phyloP scores from a whole-genome alignment of 2,888 invertebrate genomes.

The Melinaea marsaeus region DNA sequence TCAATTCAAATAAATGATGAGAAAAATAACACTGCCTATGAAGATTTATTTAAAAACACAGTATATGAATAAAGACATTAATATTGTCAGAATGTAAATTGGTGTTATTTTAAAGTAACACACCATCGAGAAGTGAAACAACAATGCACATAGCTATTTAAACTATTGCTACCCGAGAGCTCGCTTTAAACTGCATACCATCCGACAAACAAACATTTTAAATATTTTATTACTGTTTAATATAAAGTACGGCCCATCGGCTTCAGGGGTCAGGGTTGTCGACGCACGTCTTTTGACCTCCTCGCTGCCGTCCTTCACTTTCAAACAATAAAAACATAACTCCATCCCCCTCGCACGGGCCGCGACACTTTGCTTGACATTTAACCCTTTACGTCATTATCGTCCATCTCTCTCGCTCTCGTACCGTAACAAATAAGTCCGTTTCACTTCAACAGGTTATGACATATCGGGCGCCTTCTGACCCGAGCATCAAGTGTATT shows the following conservation, averaged over 20 bases:
- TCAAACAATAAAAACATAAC: slow-evolving; percentile 42
- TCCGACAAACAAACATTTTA: slow-evolving; percentile 37
- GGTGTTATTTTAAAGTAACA: slow-evolving; percentile 27
- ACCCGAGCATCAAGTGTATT: slow-evolving; percentile 60
- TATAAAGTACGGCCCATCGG: slow-evolving; percentile 62
- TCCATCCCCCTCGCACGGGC: slow-evolving; percentile 60
- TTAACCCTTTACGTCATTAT: slow-evolving; percentile 75
- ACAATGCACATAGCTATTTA: slow-evolving; percentile 44
- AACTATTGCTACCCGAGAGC: slow-evolving; percentile 41
- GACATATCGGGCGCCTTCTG: slow-evolving; percentile 76
- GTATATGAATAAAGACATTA: slow-evolving; percentile 9
- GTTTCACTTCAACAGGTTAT: slow-evolving; percentile 71
- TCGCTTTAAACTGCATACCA: slow-evolving; percentile 40
- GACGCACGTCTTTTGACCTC: slow-evolving; percentile 76
- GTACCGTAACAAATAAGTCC: slow-evolving; percentile 41
- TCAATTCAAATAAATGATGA: too few relatives aligned
- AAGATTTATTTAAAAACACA: too few relatives aligned
- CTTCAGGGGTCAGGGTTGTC: slow-evolving; percentile 74
- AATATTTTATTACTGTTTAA: slow-evolving; percentile 36
- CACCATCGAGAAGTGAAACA: slow-evolving; percentile 37
- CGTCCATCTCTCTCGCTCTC: slow-evolving; percentile 55
- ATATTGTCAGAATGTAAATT: slow-evolving; percentile 18
- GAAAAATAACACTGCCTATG: too few relatives aligned
- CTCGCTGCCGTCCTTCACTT: slow-evolving; percentile 47
- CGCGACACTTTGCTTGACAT: slow-evolving; percentile 74